Conservation (phyloP, 2,888 invertebrate species). For the Gymnoscelis rufifasciata region DNA sequence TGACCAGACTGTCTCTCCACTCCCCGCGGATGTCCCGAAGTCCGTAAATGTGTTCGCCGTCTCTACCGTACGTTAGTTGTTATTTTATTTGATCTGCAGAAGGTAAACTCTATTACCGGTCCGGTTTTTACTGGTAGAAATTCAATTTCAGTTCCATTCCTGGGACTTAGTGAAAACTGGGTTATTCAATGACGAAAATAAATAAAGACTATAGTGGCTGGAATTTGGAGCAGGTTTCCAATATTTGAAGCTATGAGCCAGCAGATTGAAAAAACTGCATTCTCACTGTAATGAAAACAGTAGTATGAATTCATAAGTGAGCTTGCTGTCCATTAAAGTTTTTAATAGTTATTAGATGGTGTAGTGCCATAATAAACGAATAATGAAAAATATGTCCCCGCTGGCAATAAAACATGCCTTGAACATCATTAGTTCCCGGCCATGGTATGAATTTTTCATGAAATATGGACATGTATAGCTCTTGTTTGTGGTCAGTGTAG, state of each 20-base stretch:
- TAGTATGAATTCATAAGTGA: constrained; percentile 22
- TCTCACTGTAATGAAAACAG: constrained; percentile 8
- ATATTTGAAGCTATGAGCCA: constrained; percentile 13
- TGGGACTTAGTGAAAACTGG: constrained; percentile 60
- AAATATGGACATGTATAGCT: constrained; percentile 62
- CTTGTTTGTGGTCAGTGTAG: constrained; percentile 51
- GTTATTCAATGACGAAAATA: constrained; percentile 57
- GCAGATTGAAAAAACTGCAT: too few species aligned
- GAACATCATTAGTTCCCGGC: constrained; percentile 68
- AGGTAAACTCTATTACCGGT: constrained; percentile 71
- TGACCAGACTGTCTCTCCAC: constrained; percentile 22
- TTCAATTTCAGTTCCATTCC: constrained; percentile 63
- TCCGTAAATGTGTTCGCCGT: constrained; percentile 43
- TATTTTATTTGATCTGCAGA: constrained; percentile 69
- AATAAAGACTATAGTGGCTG: constrained; percentile 35
- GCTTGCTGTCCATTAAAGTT: constrained; percentile 12
- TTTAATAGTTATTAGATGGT: constrained; percentile 33
- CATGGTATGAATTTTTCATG: constrained; percentile 76
- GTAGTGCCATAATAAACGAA: constrained; percentile 58
- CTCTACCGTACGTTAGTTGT: constrained; percentile 48
- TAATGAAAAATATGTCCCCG: constrained; percentile 68
- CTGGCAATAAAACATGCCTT: constrained; percentile 69
- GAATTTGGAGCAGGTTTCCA: constrained; percentile 19
- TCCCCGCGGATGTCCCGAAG: constrained; percentile 16
- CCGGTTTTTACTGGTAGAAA: constrained; percentile 70